Evolutionary conservation across 2,797 vertebrate species (phyloP), one percentile per base, ranked within the genome.

Genomic region (Helicolenus hilgendorfi): DNA sequence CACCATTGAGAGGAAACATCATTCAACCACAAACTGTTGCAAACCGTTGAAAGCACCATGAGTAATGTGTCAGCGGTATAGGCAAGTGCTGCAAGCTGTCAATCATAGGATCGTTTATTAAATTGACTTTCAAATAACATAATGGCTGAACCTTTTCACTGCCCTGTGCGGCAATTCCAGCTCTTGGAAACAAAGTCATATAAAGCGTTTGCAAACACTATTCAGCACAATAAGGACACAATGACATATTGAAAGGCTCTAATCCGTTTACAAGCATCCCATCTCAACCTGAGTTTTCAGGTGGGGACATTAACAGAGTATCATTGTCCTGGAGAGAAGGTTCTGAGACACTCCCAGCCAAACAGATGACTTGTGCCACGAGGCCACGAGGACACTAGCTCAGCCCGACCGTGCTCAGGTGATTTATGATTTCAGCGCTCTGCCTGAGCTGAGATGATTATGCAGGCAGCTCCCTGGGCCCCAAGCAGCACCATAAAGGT

Each of bases 361-460:
- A 87, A 78, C 71, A 83, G 83, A 93, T 83, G 84, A 92, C 79
- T 81, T 64, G 83, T 79, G 77, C 81, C 83, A 88, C 0, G 13
- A 79, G 82, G 80, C 74, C 82, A 84, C 3, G 31, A 84, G 70
- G 78, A 80, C 77, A 86, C 59, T 5, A 53, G 72, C 81, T 79
- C 72, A 41, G 64, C 26, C 59, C 0, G 4, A 59, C 67, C 10
- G 2, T 35, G 69, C 60, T 81, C 38, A 27, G 69, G 79, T 93
- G 94, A 95, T 94, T 92, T 87, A 95, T 91, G 84, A 35, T 84
- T 82, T 84, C 84, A 81, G 45, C 20, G 1, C 74, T 67, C 36
- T 49, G 73, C 59, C 65, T 75, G 58, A 77, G 89, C 83, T 64
- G 82, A 83, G 77, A 79, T 90, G 89, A 96, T 94, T 92, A 92